phyloP scores from a whole-genome alignment of 2,888 invertebrate genomes.

The Meghimatium bilineatum region DNA sequence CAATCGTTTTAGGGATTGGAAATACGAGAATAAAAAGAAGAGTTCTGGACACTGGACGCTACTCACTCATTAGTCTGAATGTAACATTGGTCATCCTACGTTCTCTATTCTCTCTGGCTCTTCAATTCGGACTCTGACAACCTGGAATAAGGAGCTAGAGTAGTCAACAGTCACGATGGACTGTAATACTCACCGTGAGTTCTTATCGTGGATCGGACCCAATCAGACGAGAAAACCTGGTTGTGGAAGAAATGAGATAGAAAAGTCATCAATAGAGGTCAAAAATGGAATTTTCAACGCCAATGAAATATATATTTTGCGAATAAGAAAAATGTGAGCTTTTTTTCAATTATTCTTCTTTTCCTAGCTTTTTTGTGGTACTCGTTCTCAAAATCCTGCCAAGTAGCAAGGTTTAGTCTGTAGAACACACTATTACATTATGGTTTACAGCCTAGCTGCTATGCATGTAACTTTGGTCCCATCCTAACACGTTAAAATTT shows the following conservation, averaged over 20 bases:
- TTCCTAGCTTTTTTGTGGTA: too few relatives aligned
- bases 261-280: background rate
- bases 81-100: slow-evolving; percentile 29
- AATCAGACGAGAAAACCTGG: slow-evolving; percentile 17
- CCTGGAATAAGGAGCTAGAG: slow-evolving; percentile 24
- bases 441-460: too few relatives aligned
- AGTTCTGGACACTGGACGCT: slow-evolving; percentile 4
- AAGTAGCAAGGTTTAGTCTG: too few relatives aligned
- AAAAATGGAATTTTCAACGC: background rate
- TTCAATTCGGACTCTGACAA: slow-evolving; percentile 25
- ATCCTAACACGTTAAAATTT: too few relatives aligned
- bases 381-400: too few relatives aligned
- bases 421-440: too few relatives aligned
- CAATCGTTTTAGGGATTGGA: slow-evolving; percentile 9
- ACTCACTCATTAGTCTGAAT: slow-evolving; percentile 26
- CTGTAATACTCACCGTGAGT: slow-evolving; percentile 27
- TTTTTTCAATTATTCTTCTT: too few relatives aligned
- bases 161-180: slow-evolving; percentile 22
- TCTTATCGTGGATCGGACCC: slow-evolving; percentile 19
- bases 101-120: slow-evolving; percentile 1
- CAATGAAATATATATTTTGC: too few relatives aligned
- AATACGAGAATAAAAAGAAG: background rate
- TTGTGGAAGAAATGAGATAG: background rate
- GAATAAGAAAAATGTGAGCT: too few relatives aligned
- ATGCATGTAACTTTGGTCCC: too few relatives aligned